Percentiles rank a stretch among this genome's conserved stretches.
Conservation (phyloP, 2,797 vertebrate species). For the Salmo trutta region DNA sequence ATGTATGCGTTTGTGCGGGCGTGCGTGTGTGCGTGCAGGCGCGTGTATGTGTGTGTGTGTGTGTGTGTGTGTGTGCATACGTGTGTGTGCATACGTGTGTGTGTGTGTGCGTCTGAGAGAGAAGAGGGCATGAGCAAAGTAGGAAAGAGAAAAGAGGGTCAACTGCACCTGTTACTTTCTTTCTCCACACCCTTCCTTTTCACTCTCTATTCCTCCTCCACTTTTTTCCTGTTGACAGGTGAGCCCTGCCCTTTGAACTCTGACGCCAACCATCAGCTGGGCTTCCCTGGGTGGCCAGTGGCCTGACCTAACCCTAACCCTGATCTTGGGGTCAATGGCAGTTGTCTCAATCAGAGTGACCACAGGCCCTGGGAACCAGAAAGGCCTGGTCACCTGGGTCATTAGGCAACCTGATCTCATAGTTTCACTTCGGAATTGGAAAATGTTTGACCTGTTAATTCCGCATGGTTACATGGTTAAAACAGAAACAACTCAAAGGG, state of each 20-base stretch:
- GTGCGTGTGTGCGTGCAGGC: neutral
- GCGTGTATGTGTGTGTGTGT: neutral
- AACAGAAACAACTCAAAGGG: no score
- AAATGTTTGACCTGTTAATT: no score
- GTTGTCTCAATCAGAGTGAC: neutral
- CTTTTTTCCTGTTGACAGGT: neutral
- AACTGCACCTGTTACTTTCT: neutral
- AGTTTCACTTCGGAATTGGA: no score
- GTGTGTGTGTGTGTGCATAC: conserved; percentile 7
- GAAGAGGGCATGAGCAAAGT: conserved; percentile 47
- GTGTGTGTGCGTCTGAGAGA: conserved; percentile 3
- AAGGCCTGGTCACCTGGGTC: neutral
- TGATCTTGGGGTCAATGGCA: neutral
- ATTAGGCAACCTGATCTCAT: neutral
- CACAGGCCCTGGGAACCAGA: neutral
- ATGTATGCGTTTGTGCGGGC: conserved; percentile 15
- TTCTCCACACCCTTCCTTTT: neutral
- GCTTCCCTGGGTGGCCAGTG: neutral
- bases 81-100: conserved; percentile 20
- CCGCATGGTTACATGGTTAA: no score
- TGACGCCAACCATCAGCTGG: neutral
- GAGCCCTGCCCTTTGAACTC: neutral
- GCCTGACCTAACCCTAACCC: neutral
- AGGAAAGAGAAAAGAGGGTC: neutral
- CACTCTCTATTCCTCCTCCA: neutral